Percentiles rank a stretch among this genome's conserved stretches.
phyloP scores from a whole-genome alignment of 64 coral and sea anemone genomes.

The Actinia equina region DNA sequence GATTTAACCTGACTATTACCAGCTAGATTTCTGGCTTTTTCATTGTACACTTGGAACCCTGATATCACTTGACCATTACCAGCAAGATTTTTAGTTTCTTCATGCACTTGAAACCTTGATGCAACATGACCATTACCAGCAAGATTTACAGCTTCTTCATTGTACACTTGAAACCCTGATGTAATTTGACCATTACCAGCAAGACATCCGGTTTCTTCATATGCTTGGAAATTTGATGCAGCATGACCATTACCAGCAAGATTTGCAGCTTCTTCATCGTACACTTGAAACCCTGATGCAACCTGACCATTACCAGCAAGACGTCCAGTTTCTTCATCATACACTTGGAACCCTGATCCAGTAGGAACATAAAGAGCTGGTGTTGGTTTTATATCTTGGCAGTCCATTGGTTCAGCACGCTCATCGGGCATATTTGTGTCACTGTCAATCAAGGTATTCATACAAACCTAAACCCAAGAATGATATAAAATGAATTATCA shows the following conservation, averaged over 20 bases:
- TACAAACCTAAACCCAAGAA: background rate
- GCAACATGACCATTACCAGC: background rate
- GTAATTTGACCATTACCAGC: too few relatives aligned
- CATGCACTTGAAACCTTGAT: background rate
- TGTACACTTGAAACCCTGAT: background rate
- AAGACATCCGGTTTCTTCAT: too few relatives aligned
- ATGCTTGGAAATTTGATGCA: too few relatives aligned
- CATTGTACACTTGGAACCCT: background rate
- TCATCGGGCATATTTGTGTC: background rate
- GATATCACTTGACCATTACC: background rate
- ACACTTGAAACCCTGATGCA: too few relatives aligned
- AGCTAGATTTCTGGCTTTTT: background rate
- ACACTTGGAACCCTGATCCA: background rate
- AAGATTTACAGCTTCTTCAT: background rate
- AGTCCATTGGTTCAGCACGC: slow-evolving; percentile 44
- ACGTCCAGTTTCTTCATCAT: background rate
- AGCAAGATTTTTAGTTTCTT: background rate
- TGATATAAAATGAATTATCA: too few relatives aligned
- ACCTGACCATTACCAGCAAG: too few relatives aligned
- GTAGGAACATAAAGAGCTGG: background rate
- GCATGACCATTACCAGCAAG: too few relatives aligned
- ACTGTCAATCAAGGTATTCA: background rate
- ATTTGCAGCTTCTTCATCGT: too few relatives aligned
- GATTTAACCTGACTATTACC: background rate
- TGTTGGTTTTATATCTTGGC: slow-evolving; percentile 10